phyloP scores from a whole-genome alignment of 2,113 vertebrate species.

The Ahaetulla prasina region DNA sequence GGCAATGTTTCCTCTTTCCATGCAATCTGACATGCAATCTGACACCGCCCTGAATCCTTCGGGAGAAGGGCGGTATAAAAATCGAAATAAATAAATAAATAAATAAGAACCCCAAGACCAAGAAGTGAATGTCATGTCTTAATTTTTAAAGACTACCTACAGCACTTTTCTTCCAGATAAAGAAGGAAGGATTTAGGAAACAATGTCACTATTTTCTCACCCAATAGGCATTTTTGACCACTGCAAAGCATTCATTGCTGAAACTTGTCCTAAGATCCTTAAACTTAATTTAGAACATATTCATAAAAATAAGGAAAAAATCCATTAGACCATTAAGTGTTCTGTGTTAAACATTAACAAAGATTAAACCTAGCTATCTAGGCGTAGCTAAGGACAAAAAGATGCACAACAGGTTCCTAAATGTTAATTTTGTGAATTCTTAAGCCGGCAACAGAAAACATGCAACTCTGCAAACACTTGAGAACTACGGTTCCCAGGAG shows the following conservation, averaged over 20 bases:
- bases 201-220: background rate
- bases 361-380: background rate
- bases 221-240: background rate
- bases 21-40: background rate
- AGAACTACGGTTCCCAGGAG: background rate
- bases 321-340: background rate
- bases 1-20: background rate
- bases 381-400: too few species aligned
- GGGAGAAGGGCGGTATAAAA: too few species aligned
- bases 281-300: background rate
- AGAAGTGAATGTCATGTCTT: background rate
- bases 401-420: background rate
- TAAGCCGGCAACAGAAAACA: background rate
- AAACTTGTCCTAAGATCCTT: background rate
- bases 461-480: background rate
- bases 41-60: too few species aligned
- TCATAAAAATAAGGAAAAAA: background rate
- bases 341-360: background rate
- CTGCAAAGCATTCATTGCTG: background rate
- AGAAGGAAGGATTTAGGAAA: background rate
- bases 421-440: background rate
- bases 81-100: too few species aligned
- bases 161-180: background rate
- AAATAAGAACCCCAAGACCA: background rate
- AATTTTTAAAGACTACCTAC: background rate